Conservation (phyloP, 2,113 vertebrate genomes). For the Caracal caracal region DNA sequence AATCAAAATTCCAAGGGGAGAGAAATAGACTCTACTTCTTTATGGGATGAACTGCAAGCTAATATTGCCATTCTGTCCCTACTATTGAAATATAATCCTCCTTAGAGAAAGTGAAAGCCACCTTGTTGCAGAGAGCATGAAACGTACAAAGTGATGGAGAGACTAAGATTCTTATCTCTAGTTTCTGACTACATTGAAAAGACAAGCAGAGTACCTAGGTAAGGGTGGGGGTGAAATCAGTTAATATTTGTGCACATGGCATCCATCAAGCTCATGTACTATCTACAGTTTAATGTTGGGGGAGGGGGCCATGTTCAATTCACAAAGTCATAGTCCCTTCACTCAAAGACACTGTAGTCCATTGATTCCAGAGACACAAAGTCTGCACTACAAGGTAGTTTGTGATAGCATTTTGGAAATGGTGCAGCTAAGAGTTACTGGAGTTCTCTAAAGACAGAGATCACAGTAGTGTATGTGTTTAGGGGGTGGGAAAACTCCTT, state of each 20-base stretch:
- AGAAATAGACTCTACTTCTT: neutral
- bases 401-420: neutral
- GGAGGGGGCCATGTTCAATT: neutral
- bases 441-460: neutral
- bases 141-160: neutral
- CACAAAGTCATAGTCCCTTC: neutral
- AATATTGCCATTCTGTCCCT: neutral
- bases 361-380: neutral
- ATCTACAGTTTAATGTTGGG: neutral
- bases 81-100: neutral
- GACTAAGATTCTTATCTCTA: neutral
- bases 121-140: neutral
- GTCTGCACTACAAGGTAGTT: neutral
- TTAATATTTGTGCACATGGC: neutral
- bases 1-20: neutral
- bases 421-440: neutral
- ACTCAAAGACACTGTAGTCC: neutral
- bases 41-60: neutral
- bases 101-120: constrained; percentile 4
- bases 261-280: neutral
- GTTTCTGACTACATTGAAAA: neutral
- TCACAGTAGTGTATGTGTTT: neutral
- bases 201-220: neutral
- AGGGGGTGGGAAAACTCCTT: neutral
- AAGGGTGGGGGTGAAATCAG: neutral